Conservation (phyloP, 2,888 invertebrate genomes). For the Temnothorax ravouxi region DNA sequence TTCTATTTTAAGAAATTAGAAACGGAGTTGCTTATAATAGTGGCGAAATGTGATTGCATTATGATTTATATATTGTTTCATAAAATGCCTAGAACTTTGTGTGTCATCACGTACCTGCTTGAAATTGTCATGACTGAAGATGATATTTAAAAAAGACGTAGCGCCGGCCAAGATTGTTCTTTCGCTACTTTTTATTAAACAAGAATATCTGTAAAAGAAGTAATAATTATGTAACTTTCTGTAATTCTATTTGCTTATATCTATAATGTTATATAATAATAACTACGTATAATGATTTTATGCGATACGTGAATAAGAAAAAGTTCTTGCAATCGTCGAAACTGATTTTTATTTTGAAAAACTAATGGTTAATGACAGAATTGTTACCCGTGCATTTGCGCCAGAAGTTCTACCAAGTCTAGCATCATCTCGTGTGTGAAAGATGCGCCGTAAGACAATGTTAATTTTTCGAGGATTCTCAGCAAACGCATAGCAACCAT, state of each 20-base stretch:
- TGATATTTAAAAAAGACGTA: constrained; percentile 63
- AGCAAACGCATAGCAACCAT: constrained; percentile 77
- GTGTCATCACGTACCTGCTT: constrained; percentile 65
- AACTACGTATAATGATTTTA: constrained; percentile 8
- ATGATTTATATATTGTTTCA: background rate
- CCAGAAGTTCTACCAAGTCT: constrained; percentile 73
- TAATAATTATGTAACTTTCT: background rate
- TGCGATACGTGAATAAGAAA: background rate
- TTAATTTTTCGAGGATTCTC: constrained; percentile 80
- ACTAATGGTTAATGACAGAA: background rate
- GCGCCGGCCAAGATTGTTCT: constrained; percentile 68
- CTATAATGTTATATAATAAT: background rate
- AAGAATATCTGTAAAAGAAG: constrained; percentile 61
- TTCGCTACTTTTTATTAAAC: constrained; percentile 59
- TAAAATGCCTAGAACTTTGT: background rate
- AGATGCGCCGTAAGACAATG: constrained; percentile 72
- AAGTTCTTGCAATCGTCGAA: background rate
- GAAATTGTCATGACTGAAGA: constrained; percentile 72
- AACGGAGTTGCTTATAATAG: background rate
- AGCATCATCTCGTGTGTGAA: constrained; percentile 71
- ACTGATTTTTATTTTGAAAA: background rate
- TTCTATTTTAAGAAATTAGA: background rate
- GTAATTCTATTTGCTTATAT: background rate
- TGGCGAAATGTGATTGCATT: background rate
- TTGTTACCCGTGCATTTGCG: constrained; percentile 71